Conservation (phyloP, 2,113 vertebrate genomes). For the Actenoides lindsayi region DNA sequence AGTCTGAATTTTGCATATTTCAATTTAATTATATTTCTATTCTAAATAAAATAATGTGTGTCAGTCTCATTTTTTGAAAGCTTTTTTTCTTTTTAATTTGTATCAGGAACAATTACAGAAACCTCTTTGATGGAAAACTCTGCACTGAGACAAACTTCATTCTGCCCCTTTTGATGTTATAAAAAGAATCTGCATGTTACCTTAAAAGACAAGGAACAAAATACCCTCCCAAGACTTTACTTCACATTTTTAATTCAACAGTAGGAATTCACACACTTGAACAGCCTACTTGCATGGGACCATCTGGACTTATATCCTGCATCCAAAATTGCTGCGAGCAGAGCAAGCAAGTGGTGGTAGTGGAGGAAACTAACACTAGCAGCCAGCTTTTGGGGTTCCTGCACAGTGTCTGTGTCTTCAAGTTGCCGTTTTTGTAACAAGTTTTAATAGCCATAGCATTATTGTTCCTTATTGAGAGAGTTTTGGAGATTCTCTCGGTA, state of each 20-base stretch:
- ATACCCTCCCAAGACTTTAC: not conserved
- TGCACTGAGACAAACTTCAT: not conserved
- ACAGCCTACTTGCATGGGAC: not conserved
- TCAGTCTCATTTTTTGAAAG: not conserved
- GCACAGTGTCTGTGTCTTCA: not conserved
- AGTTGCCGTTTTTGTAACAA: not conserved
- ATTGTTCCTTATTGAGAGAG: not conserved
- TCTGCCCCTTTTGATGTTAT: not conserved
- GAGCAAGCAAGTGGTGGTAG: rapidly evolving
- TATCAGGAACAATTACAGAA: not conserved
- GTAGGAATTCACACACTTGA: not conserved
- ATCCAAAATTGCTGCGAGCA: not conserved
- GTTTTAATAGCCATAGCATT: not conserved
- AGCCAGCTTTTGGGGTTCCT: not conserved
- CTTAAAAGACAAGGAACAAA: not conserved
- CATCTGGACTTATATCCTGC: not conserved
- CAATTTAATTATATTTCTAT: not conserved
- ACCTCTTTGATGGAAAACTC: not conserved
- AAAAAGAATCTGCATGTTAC: not conserved
- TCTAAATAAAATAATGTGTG: not conserved
- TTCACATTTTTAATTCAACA: not conserved
- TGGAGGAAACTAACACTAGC: not conserved
- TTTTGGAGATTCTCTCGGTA: not conserved
- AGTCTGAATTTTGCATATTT: not conserved
- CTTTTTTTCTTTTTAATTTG: not conserved